These are phyloP conservation scores for Lynx canadensis DNA, from an alignment of 2,113 vertebrate species.

Conservation along the genomic window DNA sequence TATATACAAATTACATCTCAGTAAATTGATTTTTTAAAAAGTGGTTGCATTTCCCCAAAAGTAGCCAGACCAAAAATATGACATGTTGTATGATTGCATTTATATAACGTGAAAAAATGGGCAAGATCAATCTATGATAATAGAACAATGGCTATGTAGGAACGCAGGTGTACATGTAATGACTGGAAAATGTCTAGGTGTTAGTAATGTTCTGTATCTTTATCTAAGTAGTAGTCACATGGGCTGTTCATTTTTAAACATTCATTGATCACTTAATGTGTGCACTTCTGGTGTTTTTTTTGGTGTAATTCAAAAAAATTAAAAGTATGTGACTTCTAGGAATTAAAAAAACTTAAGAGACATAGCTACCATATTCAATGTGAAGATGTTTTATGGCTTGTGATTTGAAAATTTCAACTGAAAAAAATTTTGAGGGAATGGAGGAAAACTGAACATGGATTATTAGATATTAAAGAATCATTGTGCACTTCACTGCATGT, in stretches of 20 bases:
- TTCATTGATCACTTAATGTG: not conserved
- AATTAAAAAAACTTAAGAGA: not conserved
- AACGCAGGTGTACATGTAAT: not conserved
- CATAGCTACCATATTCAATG: not conserved
- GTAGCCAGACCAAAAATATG: not conserved
- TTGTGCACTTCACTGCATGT: not conserved
- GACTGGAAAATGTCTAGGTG: not conserved
- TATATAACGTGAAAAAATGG: not conserved
- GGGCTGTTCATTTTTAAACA: not conserved
- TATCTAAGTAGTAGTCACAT: not conserved
- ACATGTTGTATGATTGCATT: not conserved
- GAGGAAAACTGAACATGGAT: not conserved
- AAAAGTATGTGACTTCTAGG: not conserved
- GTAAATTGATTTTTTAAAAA: not conserved
- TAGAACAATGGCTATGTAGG: not conserved
- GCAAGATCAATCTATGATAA: not conserved
- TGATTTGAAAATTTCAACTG: not conserved
- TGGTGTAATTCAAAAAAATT: not conserved
- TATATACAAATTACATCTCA: not conserved
- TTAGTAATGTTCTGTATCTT: not conserved
- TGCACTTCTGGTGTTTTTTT: not conserved
- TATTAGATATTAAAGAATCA: slow-evolving; percentile 12
- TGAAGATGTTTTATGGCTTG: not conserved
- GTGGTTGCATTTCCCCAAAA: not conserved
- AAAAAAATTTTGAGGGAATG: not conserved